These are phyloP conservation scores for Sinohyriopsis cumingii DNA, from an alignment of 2,888 invertebrate genomes.

Conservation along the genomic window DNA sequence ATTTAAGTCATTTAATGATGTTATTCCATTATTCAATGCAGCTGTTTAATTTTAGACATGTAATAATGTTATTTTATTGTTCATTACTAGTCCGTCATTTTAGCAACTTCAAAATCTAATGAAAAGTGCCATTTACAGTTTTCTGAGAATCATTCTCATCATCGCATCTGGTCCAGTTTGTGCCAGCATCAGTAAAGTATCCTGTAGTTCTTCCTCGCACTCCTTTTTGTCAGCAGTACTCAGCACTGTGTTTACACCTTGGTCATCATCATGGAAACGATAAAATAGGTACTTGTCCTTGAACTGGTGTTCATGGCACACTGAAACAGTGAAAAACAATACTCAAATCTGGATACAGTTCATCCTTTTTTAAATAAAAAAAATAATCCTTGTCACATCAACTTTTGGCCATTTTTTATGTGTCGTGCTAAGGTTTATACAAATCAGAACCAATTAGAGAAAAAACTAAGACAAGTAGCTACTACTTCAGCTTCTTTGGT, in stretches of 20 bases:
- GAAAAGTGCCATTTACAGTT: conserved; percentile 78
- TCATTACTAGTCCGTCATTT: no score
- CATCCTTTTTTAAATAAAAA: no score
- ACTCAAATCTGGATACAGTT: background rate
- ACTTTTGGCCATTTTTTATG: no score
- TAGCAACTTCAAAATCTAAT: background rate
- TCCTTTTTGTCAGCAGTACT: conserved; percentile 56
- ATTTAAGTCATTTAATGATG: no score
- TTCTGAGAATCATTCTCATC: conserved; percentile 85
- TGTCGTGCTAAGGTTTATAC: no score
- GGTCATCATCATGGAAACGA: conserved; percentile 83
- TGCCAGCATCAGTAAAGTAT: conserved; percentile 79
- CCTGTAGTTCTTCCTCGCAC: conserved; percentile 80
- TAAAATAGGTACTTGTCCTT: conserved; percentile 88
- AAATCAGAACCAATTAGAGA: no score
- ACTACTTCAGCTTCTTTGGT: no score
- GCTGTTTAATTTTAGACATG: no score
- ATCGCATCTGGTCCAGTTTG: conserved; percentile 85
- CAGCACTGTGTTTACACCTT: conserved; percentile 73
- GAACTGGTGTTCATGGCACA: conserved; percentile 85
- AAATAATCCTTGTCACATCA: no score
- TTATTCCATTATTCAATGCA: no score
- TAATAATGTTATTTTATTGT: no score
- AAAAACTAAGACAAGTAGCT: no score
- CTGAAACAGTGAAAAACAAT: conserved; percentile 72